Percentiles rank a stretch among this genome's conserved stretches.
Evolutionary conservation across 2,113 vertebrate genomes (phyloP).

Genomic region (Calyptomena viridis): DNA sequence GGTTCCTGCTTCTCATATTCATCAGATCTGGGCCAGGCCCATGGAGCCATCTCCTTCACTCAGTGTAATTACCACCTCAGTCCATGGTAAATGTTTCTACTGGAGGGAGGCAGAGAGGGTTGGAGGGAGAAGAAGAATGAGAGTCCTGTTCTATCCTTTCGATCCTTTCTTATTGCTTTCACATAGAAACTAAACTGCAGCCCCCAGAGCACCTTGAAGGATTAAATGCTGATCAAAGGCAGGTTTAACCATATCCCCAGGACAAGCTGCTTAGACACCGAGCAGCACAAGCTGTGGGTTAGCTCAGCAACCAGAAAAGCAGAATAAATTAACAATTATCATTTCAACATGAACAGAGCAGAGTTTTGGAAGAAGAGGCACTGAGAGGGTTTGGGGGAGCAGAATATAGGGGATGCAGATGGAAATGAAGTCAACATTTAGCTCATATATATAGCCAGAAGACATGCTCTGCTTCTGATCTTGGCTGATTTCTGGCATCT

Average conservation of each 20-base stretch:
- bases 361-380: conserved; percentile 8
- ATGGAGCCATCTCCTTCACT: not conserved
- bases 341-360: conserved; percentile 33
- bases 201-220: conserved; percentile 71
- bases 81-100: not conserved
- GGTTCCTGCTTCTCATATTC: not conserved
- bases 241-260: conserved; percentile 80
- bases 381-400: not conserved
- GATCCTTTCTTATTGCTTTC: conserved; percentile 65
- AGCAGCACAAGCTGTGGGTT: conserved; percentile 55
- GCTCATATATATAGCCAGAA: not conserved
- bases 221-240: conserved; percentile 85
- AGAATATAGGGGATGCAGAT: not conserved
- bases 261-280: conserved; percentile 78
- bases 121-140: not conserved
- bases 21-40: not conserved
- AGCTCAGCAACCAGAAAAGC: conserved; percentile 59
- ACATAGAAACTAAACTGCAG: conserved; percentile 62
- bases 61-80: not conserved
- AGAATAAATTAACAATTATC: conserved; percentile 74
- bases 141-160: conserved; percentile 28
- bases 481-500: conserved; percentile 30
- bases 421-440: not conserved
- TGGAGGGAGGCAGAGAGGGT: not conserved
- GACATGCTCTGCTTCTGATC: conserved; percentile 28